Conservation (phyloP, 1,140 invertebrate species). For the Ips nitidus region DNA sequence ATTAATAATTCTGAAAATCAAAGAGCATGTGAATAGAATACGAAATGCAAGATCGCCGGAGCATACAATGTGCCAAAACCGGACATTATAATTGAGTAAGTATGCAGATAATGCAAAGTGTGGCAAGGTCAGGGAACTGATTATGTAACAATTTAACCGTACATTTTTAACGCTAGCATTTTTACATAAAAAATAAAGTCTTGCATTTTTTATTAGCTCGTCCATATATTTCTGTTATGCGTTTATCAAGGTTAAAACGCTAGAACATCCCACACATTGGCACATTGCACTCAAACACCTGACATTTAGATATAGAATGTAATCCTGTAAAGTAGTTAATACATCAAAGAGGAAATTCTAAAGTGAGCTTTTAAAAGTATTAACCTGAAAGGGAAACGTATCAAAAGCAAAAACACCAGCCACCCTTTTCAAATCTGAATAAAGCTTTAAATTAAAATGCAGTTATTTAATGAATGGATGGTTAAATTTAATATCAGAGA, state of each 20-base stretch:
- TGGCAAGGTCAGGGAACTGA: constrained; percentile 35
- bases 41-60: constrained; percentile 27
- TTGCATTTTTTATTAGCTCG: constrained; percentile 19
- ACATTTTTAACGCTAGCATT: constrained; percentile 20
- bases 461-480: background rate
- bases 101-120: constrained; percentile 25
- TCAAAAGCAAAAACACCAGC: too few relatives aligned
- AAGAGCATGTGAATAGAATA: constrained; percentile 13
- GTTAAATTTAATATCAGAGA: constrained; percentile 25
- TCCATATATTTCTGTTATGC: background rate
- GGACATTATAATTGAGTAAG: constrained; percentile 33
- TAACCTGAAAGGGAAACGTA: too few relatives aligned
- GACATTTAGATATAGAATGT: too few relatives aligned
- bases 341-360: too few relatives aligned
- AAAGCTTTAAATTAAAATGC: too few relatives aligned
- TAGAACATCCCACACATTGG: too few relatives aligned
- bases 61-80: constrained; percentile 27
- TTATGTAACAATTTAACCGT: constrained; percentile 32
- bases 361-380: too few relatives aligned
- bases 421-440: too few relatives aligned
- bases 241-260: too few relatives aligned
- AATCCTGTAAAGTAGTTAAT: too few relatives aligned
- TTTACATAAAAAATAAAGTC: constrained; percentile 28
- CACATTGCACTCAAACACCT: too few relatives aligned
- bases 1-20: too few relatives aligned